A percentile compares a stretch with the other conserved stretches of the same genome.
Evolutionary conservation across 2,888 invertebrate genomes (phyloP).

Genomic region (Trichopria drosophilae): DNA sequence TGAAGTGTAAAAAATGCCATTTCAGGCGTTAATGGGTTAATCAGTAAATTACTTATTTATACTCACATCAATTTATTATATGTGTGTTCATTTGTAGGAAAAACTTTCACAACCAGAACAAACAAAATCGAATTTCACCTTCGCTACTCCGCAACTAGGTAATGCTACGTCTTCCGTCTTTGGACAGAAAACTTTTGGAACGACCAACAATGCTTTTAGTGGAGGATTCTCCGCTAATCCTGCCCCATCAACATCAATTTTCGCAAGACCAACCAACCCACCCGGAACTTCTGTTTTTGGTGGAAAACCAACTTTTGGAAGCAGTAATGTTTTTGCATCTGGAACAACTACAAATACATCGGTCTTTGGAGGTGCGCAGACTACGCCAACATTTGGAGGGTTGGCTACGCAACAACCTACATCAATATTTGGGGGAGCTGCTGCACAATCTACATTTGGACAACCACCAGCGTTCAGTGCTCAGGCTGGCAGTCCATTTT

Average conservation of each 20-base stretch:
- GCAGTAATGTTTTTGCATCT: constrained; percentile 39
- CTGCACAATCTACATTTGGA: constrained; percentile 42
- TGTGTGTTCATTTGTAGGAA: no score
- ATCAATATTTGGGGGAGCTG: constrained; percentile 42
- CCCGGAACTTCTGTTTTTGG: constrained; percentile 44
- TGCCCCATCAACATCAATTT: constrained; percentile 38
- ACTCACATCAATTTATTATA: no score
- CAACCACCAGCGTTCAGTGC: constrained; percentile 42
- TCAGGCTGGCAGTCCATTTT: constrained; percentile 34
- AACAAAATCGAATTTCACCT: constrained; percentile 38
- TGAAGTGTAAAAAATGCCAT: no score
- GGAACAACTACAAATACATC: constrained; percentile 35
- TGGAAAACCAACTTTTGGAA: constrained; percentile 46
- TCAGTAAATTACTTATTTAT: no score
- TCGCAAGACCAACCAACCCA: constrained; percentile 37
- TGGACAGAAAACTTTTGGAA: constrained; percentile 39
- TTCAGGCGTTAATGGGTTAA: constrained; percentile 1
- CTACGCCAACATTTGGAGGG: constrained; percentile 38
- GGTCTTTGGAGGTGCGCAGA: constrained; percentile 45
- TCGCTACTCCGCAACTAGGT: constrained; percentile 38
- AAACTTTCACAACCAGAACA: constrained; percentile 43
- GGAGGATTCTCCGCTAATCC: constrained; percentile 35
- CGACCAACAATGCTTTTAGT: constrained; percentile 41
- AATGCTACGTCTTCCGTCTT: constrained; percentile 37
- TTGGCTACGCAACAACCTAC: constrained; percentile 26